phyloP scores from a whole-genome alignment of 2,113 vertebrate genomes.

The Oriolus oriolus region DNA sequence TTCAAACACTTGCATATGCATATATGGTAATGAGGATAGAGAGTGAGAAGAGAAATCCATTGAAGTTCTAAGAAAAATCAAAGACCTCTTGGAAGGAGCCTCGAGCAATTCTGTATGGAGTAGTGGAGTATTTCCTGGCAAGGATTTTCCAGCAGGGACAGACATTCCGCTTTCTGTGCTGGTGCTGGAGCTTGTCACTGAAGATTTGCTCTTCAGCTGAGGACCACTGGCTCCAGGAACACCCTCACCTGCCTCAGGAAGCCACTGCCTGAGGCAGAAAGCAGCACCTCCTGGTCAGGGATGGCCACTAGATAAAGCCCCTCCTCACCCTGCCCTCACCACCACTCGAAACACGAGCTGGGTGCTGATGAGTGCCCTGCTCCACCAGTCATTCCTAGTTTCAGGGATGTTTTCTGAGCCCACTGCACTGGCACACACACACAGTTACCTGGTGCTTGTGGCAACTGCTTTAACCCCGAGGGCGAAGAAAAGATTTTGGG shows the following conservation, averaged over 20 bases:
- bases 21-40: slow-evolving; percentile 42
- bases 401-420: not conserved
- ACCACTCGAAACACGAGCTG: not conserved
- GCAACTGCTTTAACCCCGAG: not conserved
- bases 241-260: not conserved
- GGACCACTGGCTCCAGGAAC: not conserved
- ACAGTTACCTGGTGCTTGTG: not conserved
- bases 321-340: not conserved
- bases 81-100: slow-evolving; percentile 56
- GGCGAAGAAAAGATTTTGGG: not conserved
- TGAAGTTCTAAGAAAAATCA: slow-evolving; percentile 64
- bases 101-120: slow-evolving; percentile 9
- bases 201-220: not conserved
- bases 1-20: slow-evolving; percentile 62
- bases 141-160: slow-evolving; percentile 29
- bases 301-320: not conserved
- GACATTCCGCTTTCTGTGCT: not conserved
- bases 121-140: slow-evolving; percentile 31
- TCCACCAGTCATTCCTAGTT: not conserved
- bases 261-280: not conserved
- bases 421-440: not conserved
- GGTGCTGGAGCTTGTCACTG: not conserved
- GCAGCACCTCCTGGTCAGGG: not conserved
- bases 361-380: not conserved
- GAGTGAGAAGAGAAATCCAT: slow-evolving; percentile 52